Evolutionary conservation across 2,888 invertebrate species (phyloP).

Genomic region (Alsophila aescularia): DNA sequence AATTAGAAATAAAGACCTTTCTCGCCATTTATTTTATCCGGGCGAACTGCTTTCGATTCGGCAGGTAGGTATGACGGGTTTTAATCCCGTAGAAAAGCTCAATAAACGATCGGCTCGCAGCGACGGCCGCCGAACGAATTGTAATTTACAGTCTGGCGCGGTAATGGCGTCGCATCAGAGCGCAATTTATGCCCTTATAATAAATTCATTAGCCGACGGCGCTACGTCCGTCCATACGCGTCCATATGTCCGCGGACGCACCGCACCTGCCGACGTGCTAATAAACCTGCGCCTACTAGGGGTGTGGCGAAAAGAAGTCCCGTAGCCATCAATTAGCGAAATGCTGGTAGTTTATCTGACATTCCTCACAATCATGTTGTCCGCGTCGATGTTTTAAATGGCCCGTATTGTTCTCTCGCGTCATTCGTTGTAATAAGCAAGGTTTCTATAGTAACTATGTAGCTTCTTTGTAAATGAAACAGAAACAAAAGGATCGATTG

Average conservation of each 20-base stretch:
- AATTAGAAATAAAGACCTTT: constrained; percentile 56
- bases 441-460: too few relatives aligned
- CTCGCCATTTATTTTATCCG: constrained; percentile 42
- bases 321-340: constrained; percentile 24
- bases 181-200: constrained; percentile 82
- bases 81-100: constrained; percentile 66
- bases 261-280: constrained; percentile 38
- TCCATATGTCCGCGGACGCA: not conserved
- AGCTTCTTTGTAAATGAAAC: constrained; percentile 11
- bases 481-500: constrained; percentile 28
- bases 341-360: constrained; percentile 20
- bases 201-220: constrained; percentile 76
- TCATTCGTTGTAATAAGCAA: constrained; percentile 5
- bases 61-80: constrained; percentile 30
- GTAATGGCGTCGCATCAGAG: constrained; percentile 81
- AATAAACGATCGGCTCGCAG: constrained; percentile 67
- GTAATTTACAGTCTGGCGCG: constrained; percentile 76
- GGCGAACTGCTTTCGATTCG: constrained; percentile 16
- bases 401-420: constrained; percentile 17
- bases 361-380: constrained; percentile 20
- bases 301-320: constrained; percentile 17
- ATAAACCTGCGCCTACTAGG: constrained; percentile 34
- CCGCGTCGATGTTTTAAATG: constrained; percentile 13
- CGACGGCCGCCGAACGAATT: constrained; percentile 67
- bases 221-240: constrained; percentile 1